Conservation (phyloP, 2,113 vertebrate species). For the Solea solea region DNA sequence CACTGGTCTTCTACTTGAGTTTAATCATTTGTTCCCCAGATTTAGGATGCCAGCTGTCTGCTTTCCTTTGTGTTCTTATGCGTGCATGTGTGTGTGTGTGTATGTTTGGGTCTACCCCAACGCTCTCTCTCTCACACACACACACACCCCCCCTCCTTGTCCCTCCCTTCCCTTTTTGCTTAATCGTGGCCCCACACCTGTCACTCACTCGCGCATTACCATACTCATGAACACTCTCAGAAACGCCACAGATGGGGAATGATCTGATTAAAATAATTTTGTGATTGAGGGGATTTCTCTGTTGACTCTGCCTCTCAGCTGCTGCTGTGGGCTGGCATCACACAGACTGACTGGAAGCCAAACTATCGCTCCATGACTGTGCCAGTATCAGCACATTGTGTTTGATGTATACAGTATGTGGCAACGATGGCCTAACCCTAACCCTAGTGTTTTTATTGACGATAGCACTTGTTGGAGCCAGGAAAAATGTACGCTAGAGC, state of each 20-base stretch:
- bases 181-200: constrained; percentile 66
- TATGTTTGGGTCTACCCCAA: not conserved
- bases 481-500: constrained; percentile 30
- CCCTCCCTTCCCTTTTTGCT: constrained; percentile 47
- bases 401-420: constrained; percentile 19
- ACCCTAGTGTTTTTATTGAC: constrained; percentile 2
- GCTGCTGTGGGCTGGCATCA: constrained; percentile 10
- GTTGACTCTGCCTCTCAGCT: constrained; percentile 7
- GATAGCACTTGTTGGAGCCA: constrained; percentile 47
- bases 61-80: constrained; percentile 64
- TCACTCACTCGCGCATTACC: constrained; percentile 61
- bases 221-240: constrained; percentile 50
- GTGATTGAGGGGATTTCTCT: constrained; percentile 57
- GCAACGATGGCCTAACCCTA: constrained; percentile 10
- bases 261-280: constrained; percentile 74
- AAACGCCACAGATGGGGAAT: constrained; percentile 66
- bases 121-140: not conserved
- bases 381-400: constrained; percentile 39
- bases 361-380: constrained; percentile 22
- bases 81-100: constrained; percentile 29
- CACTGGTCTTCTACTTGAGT: constrained; percentile 53
- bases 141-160: constrained; percentile 19
- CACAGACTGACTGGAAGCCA: constrained; percentile 34
- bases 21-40: constrained; percentile 65
- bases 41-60: constrained; percentile 77